Percentiles rank a stretch among this genome's conserved stretches.
phyloP scores from a whole-genome alignment of 2,888 invertebrate species.

The Ceriagrion tenellum region DNA sequence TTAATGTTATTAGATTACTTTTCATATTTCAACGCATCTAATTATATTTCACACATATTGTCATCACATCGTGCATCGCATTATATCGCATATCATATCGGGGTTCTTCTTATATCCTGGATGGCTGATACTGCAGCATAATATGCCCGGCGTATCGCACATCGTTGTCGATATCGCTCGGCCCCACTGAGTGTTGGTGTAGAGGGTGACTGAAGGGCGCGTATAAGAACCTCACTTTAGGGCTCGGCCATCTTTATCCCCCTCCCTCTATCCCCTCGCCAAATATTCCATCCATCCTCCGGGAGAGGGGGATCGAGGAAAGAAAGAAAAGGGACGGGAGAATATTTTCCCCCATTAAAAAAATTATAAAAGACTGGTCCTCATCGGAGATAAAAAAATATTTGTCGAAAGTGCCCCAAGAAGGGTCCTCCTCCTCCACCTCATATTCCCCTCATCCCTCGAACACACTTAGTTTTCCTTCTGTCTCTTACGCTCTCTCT shows the following conservation, averaged over 20 bases:
- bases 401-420: background rate
- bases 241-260: conserved; percentile 9
- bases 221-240: conserved; percentile 10
- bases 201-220: background rate
- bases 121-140: too few relatives aligned
- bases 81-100: too few relatives aligned
- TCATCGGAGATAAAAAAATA: conserved; percentile 36
- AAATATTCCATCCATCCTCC: background rate
- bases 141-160: too few relatives aligned
- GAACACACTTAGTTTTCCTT: conserved; percentile 2
- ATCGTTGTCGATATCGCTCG: too few relatives aligned
- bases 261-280: background rate
- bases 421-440: conserved; percentile 20
- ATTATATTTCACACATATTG: too few relatives aligned
- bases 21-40: too few relatives aligned
- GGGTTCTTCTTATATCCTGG: too few relatives aligned
- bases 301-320: background rate
- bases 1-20: too few relatives aligned
- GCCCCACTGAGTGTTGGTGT: background rate
- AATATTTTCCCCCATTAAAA: conserved; percentile 24
- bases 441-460: background rate
- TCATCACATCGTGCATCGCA: too few relatives aligned
- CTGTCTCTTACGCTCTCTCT: conserved; percentile 40
- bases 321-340: background rate
- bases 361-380: conserved; percentile 17